Percentiles rank a stretch among this genome's conserved stretches.
These are phyloP conservation scores for Gymnothorax javanicus DNA, from an alignment of 2,797 vertebrate species.

Conservation along the genomic window DNA sequence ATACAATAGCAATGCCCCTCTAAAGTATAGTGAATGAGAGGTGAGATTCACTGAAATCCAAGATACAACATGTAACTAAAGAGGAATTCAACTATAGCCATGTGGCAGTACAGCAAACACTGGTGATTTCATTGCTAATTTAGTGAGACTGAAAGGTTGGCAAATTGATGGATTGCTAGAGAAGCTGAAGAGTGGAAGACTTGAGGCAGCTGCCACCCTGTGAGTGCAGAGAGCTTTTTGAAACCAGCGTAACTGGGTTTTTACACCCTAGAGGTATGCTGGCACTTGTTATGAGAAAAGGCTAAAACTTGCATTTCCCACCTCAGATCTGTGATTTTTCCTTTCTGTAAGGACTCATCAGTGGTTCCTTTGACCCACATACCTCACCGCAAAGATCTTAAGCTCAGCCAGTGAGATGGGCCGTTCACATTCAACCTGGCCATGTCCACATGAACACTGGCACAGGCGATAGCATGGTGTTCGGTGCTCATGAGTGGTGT, in stretches of 20 bases:
- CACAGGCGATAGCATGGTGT: background rate
- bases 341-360: background rate
- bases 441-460: background rate
- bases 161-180: background rate
- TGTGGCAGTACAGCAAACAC: background rate
- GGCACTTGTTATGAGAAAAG: background rate
- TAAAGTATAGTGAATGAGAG: background rate
- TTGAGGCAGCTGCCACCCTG: background rate
- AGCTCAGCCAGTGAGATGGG: background rate
- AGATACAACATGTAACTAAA: background rate
- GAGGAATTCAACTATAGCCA: background rate
- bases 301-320: background rate
- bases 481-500: slow-evolving; percentile 7
- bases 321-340: background rate
- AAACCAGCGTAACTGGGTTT: background rate
- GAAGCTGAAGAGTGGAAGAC: background rate
- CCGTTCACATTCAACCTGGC: background rate
- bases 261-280: background rate
- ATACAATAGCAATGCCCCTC: background rate
- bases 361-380: background rate
- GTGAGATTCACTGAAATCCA: background rate
- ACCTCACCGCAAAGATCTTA: background rate
- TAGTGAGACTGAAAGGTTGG: background rate
- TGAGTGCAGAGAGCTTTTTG: background rate
- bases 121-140: background rate